Evolutionary conservation across 2,113 vertebrate genomes (phyloP), one percentile per base, ranked within the genome.

Genomic region (Trichechus manatus): DNA sequence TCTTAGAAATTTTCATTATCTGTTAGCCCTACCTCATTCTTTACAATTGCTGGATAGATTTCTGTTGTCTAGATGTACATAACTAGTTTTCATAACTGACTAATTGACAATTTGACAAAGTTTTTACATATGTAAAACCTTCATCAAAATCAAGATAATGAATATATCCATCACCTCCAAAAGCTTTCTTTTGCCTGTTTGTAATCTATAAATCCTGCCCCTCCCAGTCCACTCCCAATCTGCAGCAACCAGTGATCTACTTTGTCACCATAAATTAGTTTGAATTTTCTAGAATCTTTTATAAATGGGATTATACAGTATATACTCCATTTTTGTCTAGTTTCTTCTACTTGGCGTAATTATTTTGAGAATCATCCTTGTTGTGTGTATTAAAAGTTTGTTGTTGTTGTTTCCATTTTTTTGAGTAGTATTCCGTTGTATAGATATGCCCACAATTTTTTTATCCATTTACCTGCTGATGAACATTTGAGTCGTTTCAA

Each of bases 21-120:
- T 95, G 22, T 87, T 94, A 95, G 23, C 66, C 47, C 15, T 82
- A 39, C 81, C 29, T 92, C 31, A 72, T 89, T 86, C 75, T 92
- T 78, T 94, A 61, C 79, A 88, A 77, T 7, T 91, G n/a, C 29
- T 77, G 27, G 70, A 59, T 27, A 66, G 44, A 78, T 82, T 89
- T 86, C 87, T 42, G 3, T 87, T 91, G 29, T 87, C 39, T 91
- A 79, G 87, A 63, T 84, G 23, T 25, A 36, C 9, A 72, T 72
- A 72, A 83, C n/a, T 31, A 5, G 4, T 89, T 82, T 68, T 61
- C 39, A 72, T 72, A 72, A 72, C 33, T n/a, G 15, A 72, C 31
- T 68, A 68, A 33, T 68, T 68, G 66, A 31, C 23, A 75, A 50
- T 81, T 39, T 89, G 29, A 61, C 23, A 68, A 31, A 29, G 20